Conservation (phyloP, 2,888 invertebrate species). For the Eristalis tenax region DNA sequence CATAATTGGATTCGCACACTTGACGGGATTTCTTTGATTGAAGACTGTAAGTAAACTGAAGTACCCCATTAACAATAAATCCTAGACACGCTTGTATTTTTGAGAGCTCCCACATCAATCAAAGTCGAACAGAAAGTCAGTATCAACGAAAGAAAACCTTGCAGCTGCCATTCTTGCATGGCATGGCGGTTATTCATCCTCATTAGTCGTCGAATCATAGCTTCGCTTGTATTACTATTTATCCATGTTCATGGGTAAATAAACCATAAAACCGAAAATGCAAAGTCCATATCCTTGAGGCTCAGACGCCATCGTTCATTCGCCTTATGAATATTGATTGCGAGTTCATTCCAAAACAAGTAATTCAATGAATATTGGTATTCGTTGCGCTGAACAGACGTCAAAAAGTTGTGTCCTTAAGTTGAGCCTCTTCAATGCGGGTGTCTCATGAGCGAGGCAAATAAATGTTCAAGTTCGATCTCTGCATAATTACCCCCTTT, state of each 20-base stretch:
- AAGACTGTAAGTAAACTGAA: neutral
- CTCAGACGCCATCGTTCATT: neutral
- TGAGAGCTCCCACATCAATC: neutral
- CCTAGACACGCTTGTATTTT: neutral
- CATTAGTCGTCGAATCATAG: neutral
- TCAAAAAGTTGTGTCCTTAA: slow-evolving; percentile 5
- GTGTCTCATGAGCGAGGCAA: neutral
- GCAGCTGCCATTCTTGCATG: neutral
- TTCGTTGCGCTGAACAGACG: neutral
- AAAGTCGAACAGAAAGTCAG: neutral
- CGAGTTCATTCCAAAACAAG: neutral
- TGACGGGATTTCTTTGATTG: neutral
- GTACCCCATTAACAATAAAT: neutral
- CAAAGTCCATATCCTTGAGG: neutral
- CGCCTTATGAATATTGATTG: slow-evolving; percentile 1
- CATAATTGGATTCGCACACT: neutral
- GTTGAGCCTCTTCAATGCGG: neutral
- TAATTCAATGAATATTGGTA: neutral
- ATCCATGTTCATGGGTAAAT: neutral
- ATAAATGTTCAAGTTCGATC: slow-evolving; percentile 22
- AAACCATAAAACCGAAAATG: neutral
- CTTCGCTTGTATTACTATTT: neutral
- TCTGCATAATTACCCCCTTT: slow-evolving; percentile 26
- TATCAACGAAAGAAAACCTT: neutral
- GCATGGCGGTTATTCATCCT: neutral